A percentile compares a stretch with the other conserved stretches of the same genome.
Conservation (phyloP, 2,113 vertebrate species). For the Rhinogobius similis region DNA sequence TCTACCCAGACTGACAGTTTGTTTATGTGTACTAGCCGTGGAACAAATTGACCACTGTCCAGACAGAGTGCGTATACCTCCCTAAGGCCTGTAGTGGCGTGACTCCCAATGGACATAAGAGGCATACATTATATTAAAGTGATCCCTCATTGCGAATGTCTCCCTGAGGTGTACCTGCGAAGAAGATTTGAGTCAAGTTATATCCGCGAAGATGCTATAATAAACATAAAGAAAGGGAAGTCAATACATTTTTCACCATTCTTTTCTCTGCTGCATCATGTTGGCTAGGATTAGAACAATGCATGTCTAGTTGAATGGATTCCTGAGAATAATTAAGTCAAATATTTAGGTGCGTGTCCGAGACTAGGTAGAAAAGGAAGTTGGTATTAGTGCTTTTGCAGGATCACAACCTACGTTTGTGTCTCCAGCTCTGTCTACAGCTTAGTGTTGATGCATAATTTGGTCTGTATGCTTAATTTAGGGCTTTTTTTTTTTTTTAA, state of each 20-base stretch:
- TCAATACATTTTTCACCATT: not conserved
- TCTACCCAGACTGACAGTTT: not conserved
- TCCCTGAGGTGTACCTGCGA: slow-evolving; percentile 41
- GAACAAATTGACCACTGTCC: not conserved
- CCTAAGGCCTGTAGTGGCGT: not conserved
- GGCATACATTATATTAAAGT: not conserved
- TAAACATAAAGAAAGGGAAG: slow-evolving; percentile 3
- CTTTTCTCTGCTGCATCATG: not conserved
- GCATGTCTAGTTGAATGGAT: slow-evolving; percentile 21
- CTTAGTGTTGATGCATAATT: slow-evolving; percentile 5
- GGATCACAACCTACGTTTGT: not conserved
- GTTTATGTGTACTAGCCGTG: not conserved
- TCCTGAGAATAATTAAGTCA: slow-evolving; percentile 49
- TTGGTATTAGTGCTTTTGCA: slow-evolving; percentile 5
- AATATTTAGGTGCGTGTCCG: slow-evolving; percentile 19
- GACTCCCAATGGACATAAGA: not conserved
- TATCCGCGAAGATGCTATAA: not conserved
- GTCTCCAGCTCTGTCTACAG: not conserved
- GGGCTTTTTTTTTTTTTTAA: not conserved
- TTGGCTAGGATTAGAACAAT: slow-evolving; percentile 3
- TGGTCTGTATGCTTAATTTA: not conserved
- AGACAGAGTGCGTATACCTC: not conserved
- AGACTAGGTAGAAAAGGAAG: slow-evolving; percentile 13
- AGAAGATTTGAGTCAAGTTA: not conserved
- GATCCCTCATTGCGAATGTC: slow-evolving; percentile 20